Percentiles rank a stretch among this genome's conserved stretches.
Conservation (phyloP, 2,888 invertebrate genomes). For the Acleris cristana region DNA sequence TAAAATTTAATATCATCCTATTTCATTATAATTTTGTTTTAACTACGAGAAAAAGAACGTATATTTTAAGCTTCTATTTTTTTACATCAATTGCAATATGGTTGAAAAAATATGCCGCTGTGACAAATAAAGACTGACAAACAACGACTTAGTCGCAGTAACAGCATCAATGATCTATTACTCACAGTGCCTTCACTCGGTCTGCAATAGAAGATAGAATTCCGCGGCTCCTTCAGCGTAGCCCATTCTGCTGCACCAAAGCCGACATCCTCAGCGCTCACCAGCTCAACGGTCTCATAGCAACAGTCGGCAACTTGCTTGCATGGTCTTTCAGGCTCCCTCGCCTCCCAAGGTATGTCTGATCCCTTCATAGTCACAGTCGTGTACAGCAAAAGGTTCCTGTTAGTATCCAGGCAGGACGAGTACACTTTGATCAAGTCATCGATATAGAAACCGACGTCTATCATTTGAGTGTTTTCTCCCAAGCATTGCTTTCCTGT, state of each 20-base stretch:
- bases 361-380: slow-evolving; percentile 6
- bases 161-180: neutral
- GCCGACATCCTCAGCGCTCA: slow-evolving; percentile 43
- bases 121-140: no score
- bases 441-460: slow-evolving; percentile 16
- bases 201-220: slow-evolving; percentile 41
- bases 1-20: no score
- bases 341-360: neutral
- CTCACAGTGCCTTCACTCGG: slow-evolving; percentile 14
- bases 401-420: slow-evolving; percentile 21
- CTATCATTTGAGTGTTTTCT: slow-evolving; percentile 8
- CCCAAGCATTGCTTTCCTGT: slow-evolving; percentile 14
- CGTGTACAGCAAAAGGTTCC: slow-evolving; percentile 19
- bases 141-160: no score
- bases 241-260: slow-evolving; percentile 42
- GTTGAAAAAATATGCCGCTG: no score
- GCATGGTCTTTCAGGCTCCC: slow-evolving; percentile 46
- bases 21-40: no score
- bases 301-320: slow-evolving; percentile 40
- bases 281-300: slow-evolving; percentile 45
- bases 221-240: slow-evolving; percentile 45
- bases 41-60: no score
- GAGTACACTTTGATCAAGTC: slow-evolving; percentile 19
- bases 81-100: no score
- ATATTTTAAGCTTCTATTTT: no score